Conservation (phyloP, 2,113 vertebrate species). For the Bungarus multicinctus region DNA sequence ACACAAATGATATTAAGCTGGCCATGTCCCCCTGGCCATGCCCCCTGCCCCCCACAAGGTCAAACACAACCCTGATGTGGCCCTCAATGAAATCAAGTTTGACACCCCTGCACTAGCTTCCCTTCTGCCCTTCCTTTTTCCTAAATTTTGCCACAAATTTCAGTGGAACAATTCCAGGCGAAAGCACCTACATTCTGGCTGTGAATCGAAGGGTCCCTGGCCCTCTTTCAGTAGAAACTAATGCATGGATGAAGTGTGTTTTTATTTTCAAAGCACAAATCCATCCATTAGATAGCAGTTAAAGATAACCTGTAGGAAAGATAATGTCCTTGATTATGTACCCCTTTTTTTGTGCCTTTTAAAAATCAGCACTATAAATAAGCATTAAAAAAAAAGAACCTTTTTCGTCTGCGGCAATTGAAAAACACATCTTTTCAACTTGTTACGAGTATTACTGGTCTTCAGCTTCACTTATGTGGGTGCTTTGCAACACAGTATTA, state of each 20-base stretch:
- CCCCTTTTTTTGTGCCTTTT: neutral
- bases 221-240: neutral
- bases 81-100: too few relatives aligned
- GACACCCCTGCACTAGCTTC: neutral
- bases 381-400: neutral
- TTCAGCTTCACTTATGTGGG: conserved; percentile 24
- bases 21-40: too few relatives aligned
- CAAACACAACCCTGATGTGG: too few relatives aligned
- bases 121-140: neutral
- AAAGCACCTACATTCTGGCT: neutral
- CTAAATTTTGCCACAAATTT: neutral
- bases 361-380: neutral
- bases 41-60: too few relatives aligned
- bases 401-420: neutral
- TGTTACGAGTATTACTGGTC: neutral
- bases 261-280: neutral
- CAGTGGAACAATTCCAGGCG: neutral
- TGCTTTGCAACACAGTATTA: conserved; percentile 25
- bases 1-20: too few relatives aligned
- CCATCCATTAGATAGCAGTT: neutral
- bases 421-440: neutral
- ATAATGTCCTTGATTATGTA: neutral
- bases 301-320: neutral
- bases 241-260: neutral
- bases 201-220: neutral